These are phyloP conservation scores for Eupithecia pulchellata DNA, from an alignment of 2,888 invertebrate genomes.

Conservation along the genomic window DNA sequence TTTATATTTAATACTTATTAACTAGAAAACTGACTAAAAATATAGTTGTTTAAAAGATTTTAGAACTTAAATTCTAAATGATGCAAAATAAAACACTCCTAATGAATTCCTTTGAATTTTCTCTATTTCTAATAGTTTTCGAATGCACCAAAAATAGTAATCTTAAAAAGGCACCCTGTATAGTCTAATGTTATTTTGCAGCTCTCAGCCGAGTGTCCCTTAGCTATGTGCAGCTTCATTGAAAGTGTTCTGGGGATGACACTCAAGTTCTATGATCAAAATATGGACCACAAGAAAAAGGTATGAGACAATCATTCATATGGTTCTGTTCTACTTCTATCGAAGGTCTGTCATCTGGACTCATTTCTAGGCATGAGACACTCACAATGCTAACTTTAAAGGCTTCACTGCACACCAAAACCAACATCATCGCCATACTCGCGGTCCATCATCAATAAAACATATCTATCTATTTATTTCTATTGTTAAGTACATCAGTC, in stretches of 20 bases:
- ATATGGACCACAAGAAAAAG: constrained; percentile 76
- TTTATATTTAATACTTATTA: neutral
- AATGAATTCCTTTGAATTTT: neutral
- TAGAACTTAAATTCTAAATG: neutral
- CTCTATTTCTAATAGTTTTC: neutral
- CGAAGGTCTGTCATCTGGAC: neutral
- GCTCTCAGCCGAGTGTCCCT: constrained; percentile 81
- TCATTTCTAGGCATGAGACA: neutral
- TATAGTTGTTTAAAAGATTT: too few species aligned
- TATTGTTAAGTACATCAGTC: too few species aligned
- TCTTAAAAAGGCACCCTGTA: neutral
- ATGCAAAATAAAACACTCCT: neutral
- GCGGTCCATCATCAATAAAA: too few species aligned
- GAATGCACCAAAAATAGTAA: neutral
- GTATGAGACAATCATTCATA: constrained; percentile 47
- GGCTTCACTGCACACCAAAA: too few species aligned
- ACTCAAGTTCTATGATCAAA: constrained; percentile 76
- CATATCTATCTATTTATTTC: too few species aligned
- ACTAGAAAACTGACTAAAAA: too few species aligned
- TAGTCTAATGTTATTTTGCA: constrained; percentile 48
- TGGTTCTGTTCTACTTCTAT: neutral
- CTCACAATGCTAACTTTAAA: neutral
- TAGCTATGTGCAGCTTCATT: constrained; percentile 81
- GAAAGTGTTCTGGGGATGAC: constrained; percentile 75
- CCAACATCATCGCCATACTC: too few species aligned